phyloP scores from a whole-genome alignment of 2,888 invertebrate species.

The Standfussiana lucernea region DNA sequence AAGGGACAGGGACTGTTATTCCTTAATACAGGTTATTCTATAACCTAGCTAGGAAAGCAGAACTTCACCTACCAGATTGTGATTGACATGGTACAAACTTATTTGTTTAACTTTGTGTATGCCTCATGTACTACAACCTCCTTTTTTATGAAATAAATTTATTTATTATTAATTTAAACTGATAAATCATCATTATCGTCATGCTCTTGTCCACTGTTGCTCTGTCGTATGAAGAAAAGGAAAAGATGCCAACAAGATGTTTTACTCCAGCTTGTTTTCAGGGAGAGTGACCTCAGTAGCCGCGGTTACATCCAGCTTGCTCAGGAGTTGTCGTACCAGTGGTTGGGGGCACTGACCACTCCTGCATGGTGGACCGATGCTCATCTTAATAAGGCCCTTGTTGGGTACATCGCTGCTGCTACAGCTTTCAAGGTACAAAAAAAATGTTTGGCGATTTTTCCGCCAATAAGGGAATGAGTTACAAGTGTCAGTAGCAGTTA shows the following conservation, averaged over 20 bases:
- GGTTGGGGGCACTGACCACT: constrained; percentile 94
- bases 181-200: neutral
- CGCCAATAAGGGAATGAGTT: neutral
- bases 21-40: no score
- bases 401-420: constrained; percentile 94
- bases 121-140: no score
- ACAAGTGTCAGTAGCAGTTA: neutral
- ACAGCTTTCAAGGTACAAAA: constrained; percentile 92
- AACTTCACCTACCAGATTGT: no score
- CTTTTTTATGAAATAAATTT: no score
- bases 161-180: no score
- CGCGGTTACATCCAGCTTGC: constrained; percentile 92
- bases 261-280: constrained; percentile 72
- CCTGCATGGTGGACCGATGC: constrained; percentile 95
- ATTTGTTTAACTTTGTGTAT: no score
- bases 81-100: no score
- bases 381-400: constrained; percentile 94
- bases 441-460: neutral
- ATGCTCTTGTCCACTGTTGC: no score
- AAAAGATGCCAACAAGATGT: neutral
- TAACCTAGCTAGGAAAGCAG: no score
- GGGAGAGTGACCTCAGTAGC: constrained; percentile 93
- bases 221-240: neutral
- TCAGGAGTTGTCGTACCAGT: constrained; percentile 94
- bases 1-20: no score